These are phyloP conservation scores for Bedellia somnulentella DNA, from an alignment of 2,888 invertebrate species.

Conservation along the genomic window DNA sequence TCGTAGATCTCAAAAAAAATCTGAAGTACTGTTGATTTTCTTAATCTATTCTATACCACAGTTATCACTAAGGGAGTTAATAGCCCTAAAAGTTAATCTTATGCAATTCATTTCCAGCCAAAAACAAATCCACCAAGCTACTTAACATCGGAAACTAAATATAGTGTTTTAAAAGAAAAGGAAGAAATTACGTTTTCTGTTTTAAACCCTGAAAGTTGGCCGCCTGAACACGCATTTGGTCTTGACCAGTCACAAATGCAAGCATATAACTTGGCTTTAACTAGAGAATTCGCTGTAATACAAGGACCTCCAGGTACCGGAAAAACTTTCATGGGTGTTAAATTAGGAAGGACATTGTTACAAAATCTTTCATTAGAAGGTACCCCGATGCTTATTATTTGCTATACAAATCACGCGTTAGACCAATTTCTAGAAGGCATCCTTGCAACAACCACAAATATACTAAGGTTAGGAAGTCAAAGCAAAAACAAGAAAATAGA, in stretches of 20 bases:
- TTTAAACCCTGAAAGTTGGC: constrained; percentile 41
- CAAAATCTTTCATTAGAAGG: constrained; percentile 58
- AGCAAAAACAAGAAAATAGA: constrained; percentile 61
- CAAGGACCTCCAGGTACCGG: constrained; percentile 91
- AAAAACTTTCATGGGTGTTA: constrained; percentile 78
- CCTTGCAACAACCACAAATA: constrained; percentile 52
- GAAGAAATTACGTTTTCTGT: constrained; percentile 31
- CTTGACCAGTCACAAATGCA: constrained; percentile 68
- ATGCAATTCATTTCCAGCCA: no score
- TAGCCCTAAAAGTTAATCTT: no score
- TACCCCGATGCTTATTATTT: constrained; percentile 74
- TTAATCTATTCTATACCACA: no score
- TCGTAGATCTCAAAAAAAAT: no score
- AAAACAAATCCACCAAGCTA: constrained; percentile 34
- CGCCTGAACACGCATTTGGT: constrained; percentile 30
- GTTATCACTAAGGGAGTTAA: no score
- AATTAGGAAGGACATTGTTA: constrained; percentile 70
- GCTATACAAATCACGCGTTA: constrained; percentile 84
- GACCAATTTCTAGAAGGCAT: constrained; percentile 83
- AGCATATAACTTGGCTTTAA: constrained; percentile 70
- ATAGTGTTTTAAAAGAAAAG: constrained; percentile 17
- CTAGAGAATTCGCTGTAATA: constrained; percentile 72
- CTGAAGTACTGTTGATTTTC: no score
- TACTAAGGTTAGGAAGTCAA: constrained; percentile 72
- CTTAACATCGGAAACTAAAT: constrained; percentile 29